Percentiles rank a stretch among this genome's conserved stretches.
These are phyloP conservation scores for Eledone cirrhosa DNA, from an alignment of 2,888 invertebrate genomes.

Conservation along the genomic window DNA sequence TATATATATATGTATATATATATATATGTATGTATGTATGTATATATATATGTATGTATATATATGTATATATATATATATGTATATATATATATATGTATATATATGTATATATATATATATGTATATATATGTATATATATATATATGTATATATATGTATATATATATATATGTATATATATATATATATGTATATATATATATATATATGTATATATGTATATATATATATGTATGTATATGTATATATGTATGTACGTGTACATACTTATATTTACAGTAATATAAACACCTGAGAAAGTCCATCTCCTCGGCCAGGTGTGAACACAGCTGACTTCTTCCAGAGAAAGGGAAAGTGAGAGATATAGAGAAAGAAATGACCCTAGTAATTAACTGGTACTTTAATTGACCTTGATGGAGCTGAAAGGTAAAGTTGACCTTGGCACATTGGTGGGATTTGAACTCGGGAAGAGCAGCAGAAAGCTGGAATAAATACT, in stretches of 20 bases:
- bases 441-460: no score
- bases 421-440: no score
- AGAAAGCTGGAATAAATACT: no score
- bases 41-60: not conserved
- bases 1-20: slow-evolving; percentile 1
- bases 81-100: not conserved
- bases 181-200: not conserved
- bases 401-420: no score
- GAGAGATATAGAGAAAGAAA: no score
- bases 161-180: not conserved
- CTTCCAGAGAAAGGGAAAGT: no score
- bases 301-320: no score
- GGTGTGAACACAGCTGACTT: no score
- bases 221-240: not conserved
- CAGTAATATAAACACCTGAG: not conserved
- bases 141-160: not conserved
- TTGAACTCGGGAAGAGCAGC: no score
- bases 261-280: not conserved
- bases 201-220: not conserved
- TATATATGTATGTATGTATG: not conserved
- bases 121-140: not conserved
- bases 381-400: no score
- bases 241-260: not conserved
- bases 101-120: not conserved
- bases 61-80: not conserved